Evolutionary conservation across 2,113 vertebrate species (phyloP), one percentile per base, ranked within the genome.

Genomic region (Cololabis saira): DNA sequence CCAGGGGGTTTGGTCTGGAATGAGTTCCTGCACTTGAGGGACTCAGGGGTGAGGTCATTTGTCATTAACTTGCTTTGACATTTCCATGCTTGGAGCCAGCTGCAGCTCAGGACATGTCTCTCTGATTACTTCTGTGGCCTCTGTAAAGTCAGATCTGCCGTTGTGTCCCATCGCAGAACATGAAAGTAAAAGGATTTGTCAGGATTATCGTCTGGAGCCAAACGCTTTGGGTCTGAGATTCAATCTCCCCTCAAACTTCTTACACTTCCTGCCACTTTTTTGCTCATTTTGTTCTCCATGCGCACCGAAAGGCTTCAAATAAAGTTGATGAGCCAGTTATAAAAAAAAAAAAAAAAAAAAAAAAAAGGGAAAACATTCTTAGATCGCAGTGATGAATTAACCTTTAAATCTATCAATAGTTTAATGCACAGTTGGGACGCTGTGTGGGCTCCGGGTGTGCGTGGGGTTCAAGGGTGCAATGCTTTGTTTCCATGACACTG

Each of bases 401-500:
- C 24, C 24, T 27, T 27, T 27, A 27, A 76, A 58, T 30, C 17
- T 15, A 43, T 54, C 49, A 33, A 27, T 41, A 22, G 42, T 72
- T 41, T n/a, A 48, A 2, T 17, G 43, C 37, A 2, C 15, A 51
- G 49, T 12, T 49, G 58, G 24, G 48, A 42, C 1, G 1, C 19
- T 51, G 57, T 63, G 61, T 70, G 57, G 44, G 57, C 66, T 19
- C 7, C 16, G 19, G 44, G 60, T 58, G 30, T 52, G 27, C 58
- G 42, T 37, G 52, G 54, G 43, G 64, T 44, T 70, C 19, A 30
- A 27, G 61, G 42, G 49, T 12, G 53, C 21, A 62, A 18, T 18
- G 3, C 30, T 76, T 59, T 60, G 80, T 85, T 83, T 66, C 75
- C 80, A 88, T 81, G 80, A 65, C 75, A 65, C 37, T 49, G 61